Evolutionary conservation across 2,888 invertebrate genomes (phyloP).

Genomic region (Pristionchus japonicus): DNA sequence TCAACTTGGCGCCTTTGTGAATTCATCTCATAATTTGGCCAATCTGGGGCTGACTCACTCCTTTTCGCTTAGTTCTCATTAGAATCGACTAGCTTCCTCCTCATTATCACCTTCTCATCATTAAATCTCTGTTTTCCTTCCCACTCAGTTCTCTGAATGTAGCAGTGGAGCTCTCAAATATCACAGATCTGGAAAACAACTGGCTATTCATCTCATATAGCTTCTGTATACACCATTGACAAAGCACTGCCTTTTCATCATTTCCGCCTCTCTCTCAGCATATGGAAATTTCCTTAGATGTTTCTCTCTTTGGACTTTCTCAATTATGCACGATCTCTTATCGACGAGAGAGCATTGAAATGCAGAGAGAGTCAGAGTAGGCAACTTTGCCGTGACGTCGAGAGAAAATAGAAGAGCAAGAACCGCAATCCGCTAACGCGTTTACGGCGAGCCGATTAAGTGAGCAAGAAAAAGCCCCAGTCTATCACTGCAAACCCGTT

Average conservation of each 20-base stretch:
- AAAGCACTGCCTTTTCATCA: neutral
- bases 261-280: neutral
- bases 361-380: neutral
- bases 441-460: neutral
- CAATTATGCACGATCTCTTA: no score
- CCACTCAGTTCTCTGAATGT: neutral
- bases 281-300: neutral
- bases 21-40: neutral
- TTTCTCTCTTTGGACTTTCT: no score
- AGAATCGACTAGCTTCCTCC: neutral
- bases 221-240: neutral
- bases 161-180: neutral
- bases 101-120: neutral
- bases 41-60: neutral
- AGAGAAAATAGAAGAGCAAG: neutral
- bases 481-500: constrained; percentile 10
- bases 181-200: neutral
- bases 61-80: neutral
- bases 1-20: neutral
- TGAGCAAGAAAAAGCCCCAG: neutral
- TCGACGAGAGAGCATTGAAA: no score
- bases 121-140: neutral
- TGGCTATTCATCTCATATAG: neutral
- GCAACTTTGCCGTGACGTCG: neutral
- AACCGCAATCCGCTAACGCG: neutral